Conservation (phyloP, 37 sponge, comb jelly and placozoan genomes). For the Aplysina aerophoba region DNA sequence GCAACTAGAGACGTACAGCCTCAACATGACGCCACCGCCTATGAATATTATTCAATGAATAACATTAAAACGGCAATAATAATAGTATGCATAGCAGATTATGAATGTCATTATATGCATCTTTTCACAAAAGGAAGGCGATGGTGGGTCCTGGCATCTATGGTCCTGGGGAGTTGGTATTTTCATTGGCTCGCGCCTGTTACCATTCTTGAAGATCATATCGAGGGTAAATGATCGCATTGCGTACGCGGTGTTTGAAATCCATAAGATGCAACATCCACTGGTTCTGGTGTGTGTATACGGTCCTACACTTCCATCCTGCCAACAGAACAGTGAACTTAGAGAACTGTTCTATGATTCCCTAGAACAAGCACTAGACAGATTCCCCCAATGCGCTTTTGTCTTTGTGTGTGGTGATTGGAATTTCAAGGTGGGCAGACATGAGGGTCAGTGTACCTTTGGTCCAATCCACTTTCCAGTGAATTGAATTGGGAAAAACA, state of each 20-base stretch:
- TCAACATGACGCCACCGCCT: too few species aligned
- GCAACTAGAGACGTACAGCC: too few species aligned
- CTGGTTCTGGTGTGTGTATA: constrained; percentile 11
- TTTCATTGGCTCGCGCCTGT: background rate
- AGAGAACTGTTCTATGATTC: background rate
- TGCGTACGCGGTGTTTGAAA: background rate
- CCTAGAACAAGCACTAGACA: constrained; percentile 9
- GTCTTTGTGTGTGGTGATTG: constrained; percentile 11
- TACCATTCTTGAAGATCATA: constrained; percentile 2
- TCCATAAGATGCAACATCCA: background rate
- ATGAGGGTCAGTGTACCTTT: background rate
- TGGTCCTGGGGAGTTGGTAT: background rate
- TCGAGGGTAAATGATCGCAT: background rate
- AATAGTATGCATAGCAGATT: too few species aligned
- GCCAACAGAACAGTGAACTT: constrained; percentile 9
- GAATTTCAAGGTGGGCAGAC: background rate
- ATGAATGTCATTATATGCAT: too few species aligned
- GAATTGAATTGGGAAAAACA: too few species aligned
- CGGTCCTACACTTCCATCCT: constrained; percentile 14
- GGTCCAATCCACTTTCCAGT: too few species aligned
- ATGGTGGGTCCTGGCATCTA: constrained; percentile 1
- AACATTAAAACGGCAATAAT: too few species aligned
- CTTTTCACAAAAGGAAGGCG: constrained; percentile 8
- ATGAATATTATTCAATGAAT: too few species aligned
- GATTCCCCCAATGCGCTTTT: background rate